These are phyloP conservation scores for Atractosteus spatula DNA, from an alignment of 2,113 vertebrate species.

Conservation along the genomic window DNA sequence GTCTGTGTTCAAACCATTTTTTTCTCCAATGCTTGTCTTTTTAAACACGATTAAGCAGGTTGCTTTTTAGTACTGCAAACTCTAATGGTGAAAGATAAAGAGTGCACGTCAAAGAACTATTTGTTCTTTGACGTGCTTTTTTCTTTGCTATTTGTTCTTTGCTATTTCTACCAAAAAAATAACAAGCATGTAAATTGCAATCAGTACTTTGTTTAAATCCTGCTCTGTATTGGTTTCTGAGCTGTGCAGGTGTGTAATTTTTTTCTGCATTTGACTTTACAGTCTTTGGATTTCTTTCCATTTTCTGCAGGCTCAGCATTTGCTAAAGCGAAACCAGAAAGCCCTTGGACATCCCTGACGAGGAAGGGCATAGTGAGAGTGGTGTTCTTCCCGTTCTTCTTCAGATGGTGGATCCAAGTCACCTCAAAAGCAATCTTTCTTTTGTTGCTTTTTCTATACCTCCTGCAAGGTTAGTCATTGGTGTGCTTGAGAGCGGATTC, in stretches of 20 bases:
- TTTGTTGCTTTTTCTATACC: conserved; percentile 88
- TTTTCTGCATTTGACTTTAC: not conserved
- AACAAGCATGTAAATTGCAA: too few species aligned
- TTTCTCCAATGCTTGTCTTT: too few species aligned
- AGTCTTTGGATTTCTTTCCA: too few species aligned
- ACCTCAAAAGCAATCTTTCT: conserved; percentile 91
- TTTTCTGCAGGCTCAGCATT: conserved; percentile 84
- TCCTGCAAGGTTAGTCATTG: conserved; percentile 82
- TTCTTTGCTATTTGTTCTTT: too few species aligned
- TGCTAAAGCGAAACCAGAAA: conserved; percentile 98
- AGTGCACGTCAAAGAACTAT: too few species aligned
- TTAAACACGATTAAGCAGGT: too few species aligned
- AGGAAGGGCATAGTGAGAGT: conserved; percentile 95
- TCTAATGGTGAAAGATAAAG: too few species aligned
- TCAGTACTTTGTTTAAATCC: too few species aligned
- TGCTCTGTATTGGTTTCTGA: not conserved
- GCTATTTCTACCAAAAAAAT: too few species aligned
- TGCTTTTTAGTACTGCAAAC: too few species aligned
- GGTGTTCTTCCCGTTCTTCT: conserved; percentile 97
- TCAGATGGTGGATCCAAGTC: conserved; percentile 97
- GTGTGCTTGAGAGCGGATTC: not conserved
- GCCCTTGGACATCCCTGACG: conserved; percentile 95
- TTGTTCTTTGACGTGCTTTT: too few species aligned
- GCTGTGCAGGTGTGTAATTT: not conserved
- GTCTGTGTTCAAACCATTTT: too few species aligned